Evolutionary conservation across 2,888 invertebrate species (phyloP).

Genomic region (Campoplex capitator): DNA sequence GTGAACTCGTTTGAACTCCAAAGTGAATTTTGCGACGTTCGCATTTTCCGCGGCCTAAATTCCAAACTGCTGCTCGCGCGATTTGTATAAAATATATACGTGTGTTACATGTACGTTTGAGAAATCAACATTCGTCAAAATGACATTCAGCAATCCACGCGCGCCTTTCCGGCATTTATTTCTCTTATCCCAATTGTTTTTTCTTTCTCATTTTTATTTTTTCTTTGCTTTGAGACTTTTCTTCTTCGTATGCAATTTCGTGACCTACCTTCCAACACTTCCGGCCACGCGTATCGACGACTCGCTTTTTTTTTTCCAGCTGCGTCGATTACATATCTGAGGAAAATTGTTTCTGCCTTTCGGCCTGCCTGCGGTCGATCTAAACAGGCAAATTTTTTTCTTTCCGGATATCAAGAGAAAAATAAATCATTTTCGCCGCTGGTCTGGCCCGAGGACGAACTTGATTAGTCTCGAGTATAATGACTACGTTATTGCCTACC

Average conservation of each 20-base stretch:
- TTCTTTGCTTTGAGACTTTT: not conserved
- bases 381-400: not conserved
- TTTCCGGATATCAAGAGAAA: not conserved
- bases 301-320: not conserved
- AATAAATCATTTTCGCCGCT: not conserved
- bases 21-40: slow-evolving; percentile 57
- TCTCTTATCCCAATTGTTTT: not conserved
- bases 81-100: not conserved
- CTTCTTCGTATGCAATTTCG: not conserved
- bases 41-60: slow-evolving; percentile 61
- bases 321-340: not conserved
- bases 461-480: not conserved
- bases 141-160: slow-evolving; percentile 12
- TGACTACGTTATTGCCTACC: slow-evolving; percentile 8
- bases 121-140: slow-evolving; percentile 39
- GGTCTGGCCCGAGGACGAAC: slow-evolving; percentile 13
- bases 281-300: slow-evolving; percentile 18
- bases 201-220: not conserved
- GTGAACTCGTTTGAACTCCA: slow-evolving; percentile 70
- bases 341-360: not conserved
- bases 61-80: slow-evolving; percentile 27
- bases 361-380: slow-evolving; percentile 5
- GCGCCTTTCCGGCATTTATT: not conserved
- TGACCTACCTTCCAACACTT: slow-evolving; percentile 41
- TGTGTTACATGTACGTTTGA: not conserved